phyloP scores from a whole-genome alignment of 2,888 invertebrate genomes.

The Volucella zonaria region DNA sequence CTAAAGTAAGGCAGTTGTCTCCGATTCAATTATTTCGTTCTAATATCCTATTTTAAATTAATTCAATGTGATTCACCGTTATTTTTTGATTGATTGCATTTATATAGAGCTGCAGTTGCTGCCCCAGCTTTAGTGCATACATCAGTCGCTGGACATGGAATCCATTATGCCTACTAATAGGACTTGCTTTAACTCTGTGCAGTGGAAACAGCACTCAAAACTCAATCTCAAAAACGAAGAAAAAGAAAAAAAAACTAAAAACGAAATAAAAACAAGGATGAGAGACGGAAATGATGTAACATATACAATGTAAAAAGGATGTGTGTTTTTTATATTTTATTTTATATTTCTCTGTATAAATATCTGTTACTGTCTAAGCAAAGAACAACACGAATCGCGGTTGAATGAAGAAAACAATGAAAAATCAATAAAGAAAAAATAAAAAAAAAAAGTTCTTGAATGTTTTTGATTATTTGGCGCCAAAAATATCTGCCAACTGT shows the following conservation, averaged over 20 bases:
- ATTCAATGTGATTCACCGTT: neutral
- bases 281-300: slow-evolving; percentile 43
- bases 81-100: slow-evolving; percentile 15
- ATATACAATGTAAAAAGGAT: slow-evolving; percentile 60
- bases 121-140: slow-evolving; percentile 82
- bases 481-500: neutral
- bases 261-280: too few relatives aligned
- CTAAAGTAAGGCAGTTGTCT: slow-evolving; percentile 78
- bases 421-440: slow-evolving; percentile 52
- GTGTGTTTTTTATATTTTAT: slow-evolving; percentile 54
- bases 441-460: slow-evolving; percentile 22
- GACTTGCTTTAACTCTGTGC: slow-evolving; percentile 60
- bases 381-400: slow-evolving; percentile 67
- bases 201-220: slow-evolving; percentile 29
- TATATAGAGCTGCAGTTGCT: slow-evolving; percentile 79
- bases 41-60: neutral
- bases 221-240: slow-evolving; percentile 46
- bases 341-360: slow-evolving; percentile 44
- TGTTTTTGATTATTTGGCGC: neutral
- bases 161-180: slow-evolving; percentile 81
- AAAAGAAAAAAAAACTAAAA: neutral
- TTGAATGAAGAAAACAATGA: slow-evolving; percentile 65
- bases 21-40: neutral
- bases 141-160: slow-evolving; percentile 82
- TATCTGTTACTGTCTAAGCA: slow-evolving; percentile 64